Percentiles rank a stretch among this genome's conserved stretches.
Evolutionary conservation across 2,113 vertebrate species (phyloP).

Genomic region (Mola mola): DNA sequence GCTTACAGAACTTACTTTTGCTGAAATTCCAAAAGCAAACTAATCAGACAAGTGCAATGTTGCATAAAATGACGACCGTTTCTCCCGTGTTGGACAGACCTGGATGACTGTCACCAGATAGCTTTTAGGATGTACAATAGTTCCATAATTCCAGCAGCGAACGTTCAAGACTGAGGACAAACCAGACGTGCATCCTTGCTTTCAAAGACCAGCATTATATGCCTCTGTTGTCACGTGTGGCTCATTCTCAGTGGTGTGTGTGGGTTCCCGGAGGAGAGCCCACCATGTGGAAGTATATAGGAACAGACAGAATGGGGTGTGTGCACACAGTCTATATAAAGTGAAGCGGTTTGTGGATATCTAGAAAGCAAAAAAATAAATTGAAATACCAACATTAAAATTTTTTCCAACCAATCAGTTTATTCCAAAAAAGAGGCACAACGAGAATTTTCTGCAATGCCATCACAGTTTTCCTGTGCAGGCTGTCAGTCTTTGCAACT

Average conservation of each 20-base stretch:
- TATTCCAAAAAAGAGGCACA: too few species aligned
- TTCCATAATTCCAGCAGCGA: neutral
- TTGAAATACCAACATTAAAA: too few species aligned
- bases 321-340: neutral
- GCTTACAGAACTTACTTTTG: slow-evolving; percentile 26
- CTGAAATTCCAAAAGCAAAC: neutral
- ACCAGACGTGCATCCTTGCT: slow-evolving; percentile 1
- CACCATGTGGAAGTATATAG: slow-evolving; percentile 52
- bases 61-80: slow-evolving; percentile 2
- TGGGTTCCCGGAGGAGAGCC: slow-evolving; percentile 49
- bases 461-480: too few species aligned
- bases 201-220: slow-evolving; percentile 11
- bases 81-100: neutral
- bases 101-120: neutral
- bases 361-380: too few species aligned
- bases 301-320: slow-evolving; percentile 67
- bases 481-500: too few species aligned
- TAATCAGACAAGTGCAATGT: neutral
- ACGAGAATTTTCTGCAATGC: too few species aligned
- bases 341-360: too few species aligned
- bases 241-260: slow-evolving; percentile 48
- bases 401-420: too few species aligned
- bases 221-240: slow-evolving; percentile 45
- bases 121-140: neutral
- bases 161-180: neutral